Conservation (phyloP, 2,888 invertebrate species). For the Steinernema hermaphroditum region DNA sequence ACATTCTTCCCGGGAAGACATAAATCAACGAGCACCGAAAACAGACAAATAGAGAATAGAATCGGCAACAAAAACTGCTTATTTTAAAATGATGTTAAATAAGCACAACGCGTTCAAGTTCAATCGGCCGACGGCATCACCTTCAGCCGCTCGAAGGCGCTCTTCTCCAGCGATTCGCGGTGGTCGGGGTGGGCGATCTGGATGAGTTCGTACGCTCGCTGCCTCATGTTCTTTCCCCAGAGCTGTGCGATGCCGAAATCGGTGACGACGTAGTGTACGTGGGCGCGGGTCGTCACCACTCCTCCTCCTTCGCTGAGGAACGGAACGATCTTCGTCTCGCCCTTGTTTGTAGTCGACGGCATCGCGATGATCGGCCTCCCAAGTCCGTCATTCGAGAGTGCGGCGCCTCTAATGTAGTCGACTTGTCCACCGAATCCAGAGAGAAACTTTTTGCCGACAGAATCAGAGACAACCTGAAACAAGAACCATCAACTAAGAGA, state of each 20-base stretch:
- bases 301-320: constrained; percentile 80
- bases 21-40: no score
- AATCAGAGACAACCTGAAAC: constrained; percentile 76
- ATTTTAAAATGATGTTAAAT: no score
- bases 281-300: constrained; percentile 84
- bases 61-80: no score
- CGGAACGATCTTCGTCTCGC: constrained; percentile 81
- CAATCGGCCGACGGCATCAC: constrained; percentile 68
- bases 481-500: neutral
- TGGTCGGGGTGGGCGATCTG: constrained; percentile 85
- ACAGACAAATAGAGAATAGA: no score
- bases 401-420: constrained; percentile 87
- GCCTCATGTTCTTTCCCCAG: constrained; percentile 83
- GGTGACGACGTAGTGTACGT: constrained; percentile 87
- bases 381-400: constrained; percentile 78
- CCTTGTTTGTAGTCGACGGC: constrained; percentile 78
- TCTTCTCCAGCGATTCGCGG: constrained; percentile 79
- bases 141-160: constrained; percentile 76
- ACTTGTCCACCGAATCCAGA: constrained; percentile 70
- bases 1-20: no score
- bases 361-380: constrained; percentile 89
- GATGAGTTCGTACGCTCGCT: constrained; percentile 84
- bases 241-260: constrained; percentile 84
- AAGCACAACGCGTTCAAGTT: no score
- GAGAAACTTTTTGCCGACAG: constrained; percentile 78